These are phyloP conservation scores for Eciton burchellii DNA, from an alignment of 1,140 invertebrate species.

Conservation along the genomic window DNA sequence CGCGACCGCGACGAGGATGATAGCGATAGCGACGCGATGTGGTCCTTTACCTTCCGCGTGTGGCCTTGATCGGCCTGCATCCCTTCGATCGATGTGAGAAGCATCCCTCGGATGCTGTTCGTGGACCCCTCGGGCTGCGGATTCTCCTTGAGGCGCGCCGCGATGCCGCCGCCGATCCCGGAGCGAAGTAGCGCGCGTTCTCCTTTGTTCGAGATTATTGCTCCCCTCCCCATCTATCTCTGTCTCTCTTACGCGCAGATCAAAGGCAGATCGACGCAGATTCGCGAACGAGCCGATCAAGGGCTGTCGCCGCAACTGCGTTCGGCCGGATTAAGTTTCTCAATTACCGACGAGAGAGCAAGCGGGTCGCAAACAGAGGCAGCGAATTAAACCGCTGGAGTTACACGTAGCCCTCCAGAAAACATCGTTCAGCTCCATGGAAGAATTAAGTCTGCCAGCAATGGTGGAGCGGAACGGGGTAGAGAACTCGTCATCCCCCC, in stretches of 20 bases:
- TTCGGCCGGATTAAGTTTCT: constrained; percentile 47
- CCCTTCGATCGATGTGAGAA: constrained; percentile 65
- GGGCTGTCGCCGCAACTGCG: constrained; percentile 16
- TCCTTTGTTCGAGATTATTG: background rate
- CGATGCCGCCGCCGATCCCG: background rate
- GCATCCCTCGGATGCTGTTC: constrained; percentile 9
- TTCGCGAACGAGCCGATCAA: too few species aligned
- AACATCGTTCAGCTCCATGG: constrained; percentile 52
- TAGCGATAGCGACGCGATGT: constrained; percentile 64
- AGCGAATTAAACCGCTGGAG: constrained; percentile 52
- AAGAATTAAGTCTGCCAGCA: constrained; percentile 39
- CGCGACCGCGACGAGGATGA: too few species aligned
- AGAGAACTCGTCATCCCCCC: constrained; percentile 31
- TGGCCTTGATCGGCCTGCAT: constrained; percentile 5
- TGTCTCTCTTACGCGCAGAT: too few species aligned
- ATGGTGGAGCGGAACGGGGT: constrained; percentile 5
- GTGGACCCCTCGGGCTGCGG: background rate
- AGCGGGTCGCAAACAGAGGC: constrained; percentile 45
- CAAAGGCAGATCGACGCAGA: too few species aligned
- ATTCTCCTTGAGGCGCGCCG: background rate
- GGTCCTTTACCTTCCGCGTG: too few species aligned
- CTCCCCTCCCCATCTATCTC: too few species aligned
- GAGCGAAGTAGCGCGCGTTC: background rate
- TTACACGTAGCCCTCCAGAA: constrained; percentile 50
- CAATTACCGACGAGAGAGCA: constrained; percentile 47